Conservation (phyloP, 2,888 invertebrate genomes). For the Metalampra italica region DNA sequence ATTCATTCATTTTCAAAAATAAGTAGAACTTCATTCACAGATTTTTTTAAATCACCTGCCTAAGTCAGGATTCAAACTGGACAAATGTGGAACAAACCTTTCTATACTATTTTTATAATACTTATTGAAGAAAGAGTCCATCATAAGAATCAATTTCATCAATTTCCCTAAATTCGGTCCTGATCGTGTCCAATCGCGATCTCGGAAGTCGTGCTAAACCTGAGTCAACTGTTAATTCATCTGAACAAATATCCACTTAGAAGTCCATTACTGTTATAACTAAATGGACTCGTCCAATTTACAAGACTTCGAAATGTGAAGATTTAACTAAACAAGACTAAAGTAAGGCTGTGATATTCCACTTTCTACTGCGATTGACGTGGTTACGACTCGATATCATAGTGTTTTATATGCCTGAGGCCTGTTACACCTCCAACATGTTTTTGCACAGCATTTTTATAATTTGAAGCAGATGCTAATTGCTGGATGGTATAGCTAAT, state of each 20-base stretch:
- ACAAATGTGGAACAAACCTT: too few relatives aligned
- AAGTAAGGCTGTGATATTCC: background rate
- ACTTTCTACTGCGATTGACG: conserved; percentile 11
- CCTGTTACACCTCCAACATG: background rate
- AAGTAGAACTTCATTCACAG: too few relatives aligned
- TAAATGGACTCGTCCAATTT: conserved; percentile 7
- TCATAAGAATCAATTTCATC: too few relatives aligned
- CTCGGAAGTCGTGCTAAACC: background rate
- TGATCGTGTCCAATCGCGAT: background rate
- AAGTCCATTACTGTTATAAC: conserved; percentile 2
- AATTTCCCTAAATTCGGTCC: background rate
- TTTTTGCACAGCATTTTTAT: too few relatives aligned
- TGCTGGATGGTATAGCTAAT: too few relatives aligned
- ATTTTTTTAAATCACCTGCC: too few relatives aligned
- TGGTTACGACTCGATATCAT: conserved; percentile 5
- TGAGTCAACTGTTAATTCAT: background rate
- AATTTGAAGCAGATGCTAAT: too few relatives aligned
- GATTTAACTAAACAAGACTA: conserved; percentile 4
- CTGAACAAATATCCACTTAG: background rate
- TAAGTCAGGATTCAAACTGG: too few relatives aligned
- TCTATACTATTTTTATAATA: too few relatives aligned
- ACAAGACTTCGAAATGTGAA: conserved; percentile 6
- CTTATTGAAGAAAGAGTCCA: too few relatives aligned
- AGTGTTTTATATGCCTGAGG: conserved; percentile 1
- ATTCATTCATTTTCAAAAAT: too few relatives aligned